Conservation (phyloP, 1,140 invertebrate species). For the Holotrichia oblita region DNA sequence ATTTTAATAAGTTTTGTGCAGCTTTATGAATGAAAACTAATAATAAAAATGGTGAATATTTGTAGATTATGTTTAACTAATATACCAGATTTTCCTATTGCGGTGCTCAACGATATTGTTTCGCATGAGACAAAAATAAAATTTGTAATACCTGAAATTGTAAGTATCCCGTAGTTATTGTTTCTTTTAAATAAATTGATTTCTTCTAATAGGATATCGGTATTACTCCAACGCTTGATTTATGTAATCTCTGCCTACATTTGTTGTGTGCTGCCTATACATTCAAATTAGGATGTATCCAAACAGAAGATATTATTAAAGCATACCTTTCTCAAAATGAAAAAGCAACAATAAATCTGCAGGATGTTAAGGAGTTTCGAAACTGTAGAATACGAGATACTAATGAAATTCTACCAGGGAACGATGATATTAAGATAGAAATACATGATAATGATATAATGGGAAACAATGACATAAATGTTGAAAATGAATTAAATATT, state of each 20-base stretch:
- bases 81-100: neutral
- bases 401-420: constrained; percentile 11
- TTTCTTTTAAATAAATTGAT: neutral
- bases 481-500: neutral
- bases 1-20: too few relatives aligned
- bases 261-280: neutral
- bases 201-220: neutral
- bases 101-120: neutral
- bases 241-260: neutral
- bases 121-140: neutral
- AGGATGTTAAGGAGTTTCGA: neutral
- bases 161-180: neutral
- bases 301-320: neutral
- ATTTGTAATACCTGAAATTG: neutral
- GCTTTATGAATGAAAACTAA: too few relatives aligned
- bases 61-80: neutral
- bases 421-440: constrained; percentile 24
- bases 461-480: neutral
- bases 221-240: neutral
- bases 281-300: neutral
- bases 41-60: neutral
- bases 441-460: constrained; percentile 2
- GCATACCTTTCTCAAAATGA: neutral
- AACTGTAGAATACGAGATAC: neutral
- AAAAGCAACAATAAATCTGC: neutral